phyloP scores from a whole-genome alignment of 2,888 invertebrate genomes.

The Xylota segnis region DNA sequence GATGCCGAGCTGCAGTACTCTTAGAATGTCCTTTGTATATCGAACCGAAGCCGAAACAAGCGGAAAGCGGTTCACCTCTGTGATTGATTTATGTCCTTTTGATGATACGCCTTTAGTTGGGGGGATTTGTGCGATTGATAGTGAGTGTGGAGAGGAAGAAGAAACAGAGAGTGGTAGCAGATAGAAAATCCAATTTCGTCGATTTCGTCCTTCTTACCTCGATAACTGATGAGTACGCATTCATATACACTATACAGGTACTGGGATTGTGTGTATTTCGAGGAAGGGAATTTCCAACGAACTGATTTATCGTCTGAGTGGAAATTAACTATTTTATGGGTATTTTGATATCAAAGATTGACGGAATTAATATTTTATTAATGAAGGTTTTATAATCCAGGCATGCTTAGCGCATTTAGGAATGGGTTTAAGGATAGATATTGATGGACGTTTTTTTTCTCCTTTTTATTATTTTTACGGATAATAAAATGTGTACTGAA shows the following conservation, averaged over 20 bases:
- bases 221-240: slow-evolving; percentile 34
- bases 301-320: slow-evolving; percentile 60
- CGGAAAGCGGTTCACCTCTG: slow-evolving; percentile 68
- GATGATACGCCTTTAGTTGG: slow-evolving; percentile 63
- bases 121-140: slow-evolving; percentile 44
- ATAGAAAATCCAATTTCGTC: slow-evolving; percentile 68
- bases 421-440: slow-evolving; percentile 55
- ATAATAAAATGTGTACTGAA: slow-evolving; percentile 29
- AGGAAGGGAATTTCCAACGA: slow-evolving; percentile 33
- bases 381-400: slow-evolving; percentile 47
- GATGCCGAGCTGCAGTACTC: slow-evolving; percentile 14
- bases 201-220: slow-evolving; percentile 55
- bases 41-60: slow-evolving; percentile 56
- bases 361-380: slow-evolving; percentile 62
- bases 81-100: slow-evolving; percentile 76
- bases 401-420: slow-evolving; percentile 44
- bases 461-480: background rate
- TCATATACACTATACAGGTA: background rate
- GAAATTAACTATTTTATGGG: slow-evolving; percentile 69
- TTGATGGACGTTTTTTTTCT: slow-evolving; percentile 30
- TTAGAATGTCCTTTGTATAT: slow-evolving; percentile 57
- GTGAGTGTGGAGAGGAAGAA: background rate
- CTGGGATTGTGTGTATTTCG: background rate
- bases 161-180: background rate
- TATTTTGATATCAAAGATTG: slow-evolving; percentile 61